Evolutionary conservation across 2,797 vertebrate species (phyloP), one percentile per base, ranked within the genome.

Genomic region (Molossus molossus): DNA sequence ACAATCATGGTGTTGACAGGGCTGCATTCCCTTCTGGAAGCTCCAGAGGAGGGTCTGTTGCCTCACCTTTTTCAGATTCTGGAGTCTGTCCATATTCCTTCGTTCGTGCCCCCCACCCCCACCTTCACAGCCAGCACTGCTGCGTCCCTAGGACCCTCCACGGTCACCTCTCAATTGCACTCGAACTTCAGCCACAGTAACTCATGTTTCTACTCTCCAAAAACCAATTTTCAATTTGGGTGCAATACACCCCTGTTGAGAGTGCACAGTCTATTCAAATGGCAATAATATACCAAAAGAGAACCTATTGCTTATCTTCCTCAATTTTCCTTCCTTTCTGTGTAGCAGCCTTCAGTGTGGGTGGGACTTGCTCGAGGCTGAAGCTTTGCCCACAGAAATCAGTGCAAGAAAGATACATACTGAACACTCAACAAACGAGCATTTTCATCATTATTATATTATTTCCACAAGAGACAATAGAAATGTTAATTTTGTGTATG

Each of bases 401-500:
- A 5, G n/a, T 64, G 69, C 23, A 27, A n/a, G 17, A 70, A 76
- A 87, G 9, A 60, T 57, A 23, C 5, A 58, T 1, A 53, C 20
- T n/a, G 60, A 87, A 65, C 55, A 62, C 67, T 89, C 53, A 75
- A 76, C 40, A 33, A 55, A 87, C 3, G 62, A 77, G 65, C 53
- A 23, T 60, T 75, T 53, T 60, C 9, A 17, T 40, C 84, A 75
- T 64, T 79, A 86, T 25, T 29, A 48, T 81, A 64, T 48, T 45
- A 65, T 77, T 45, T 86, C 80, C 65, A 55, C 33, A 40, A 37
- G 1, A 75, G 53, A 84, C 40, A 40, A 65, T 2, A 77, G 77
- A 81, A 92, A 89, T 81, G 62, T 67, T 76, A 86, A 37, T 87
- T 89, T 50, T 94, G 58, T 86, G n/a, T 45, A 77, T 40, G 45